Percentiles rank a stretch among this genome's conserved stretches.
Evolutionary conservation across 2,113 vertebrate genomes (phyloP).

Genomic region (Tenrec ecaudatus): DNA sequence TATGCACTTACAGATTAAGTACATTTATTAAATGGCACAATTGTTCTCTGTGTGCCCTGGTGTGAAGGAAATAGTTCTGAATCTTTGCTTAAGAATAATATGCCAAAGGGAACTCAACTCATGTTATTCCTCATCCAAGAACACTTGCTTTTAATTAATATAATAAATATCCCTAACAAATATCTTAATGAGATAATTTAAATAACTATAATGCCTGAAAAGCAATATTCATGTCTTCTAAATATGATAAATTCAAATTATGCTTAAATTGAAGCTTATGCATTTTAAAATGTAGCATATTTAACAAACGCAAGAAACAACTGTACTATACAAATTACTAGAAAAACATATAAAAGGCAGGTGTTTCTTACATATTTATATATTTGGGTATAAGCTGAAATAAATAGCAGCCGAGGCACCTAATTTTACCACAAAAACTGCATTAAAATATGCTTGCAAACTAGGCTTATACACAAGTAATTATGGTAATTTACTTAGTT

Average conservation of each 20-base stretch:
- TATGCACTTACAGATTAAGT: background rate
- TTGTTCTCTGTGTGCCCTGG: background rate
- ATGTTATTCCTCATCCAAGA: background rate
- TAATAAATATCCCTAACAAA: background rate
- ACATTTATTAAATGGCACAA: background rate
- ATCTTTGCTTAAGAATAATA: background rate
- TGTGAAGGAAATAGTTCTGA: background rate
- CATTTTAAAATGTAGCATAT: conserved; percentile 6
- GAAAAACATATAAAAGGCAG: background rate
- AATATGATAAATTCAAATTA: background rate
- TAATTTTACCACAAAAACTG: no score
- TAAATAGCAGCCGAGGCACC: no score
- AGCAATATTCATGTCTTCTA: background rate
- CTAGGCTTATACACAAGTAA: no score
- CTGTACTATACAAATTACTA: background rate
- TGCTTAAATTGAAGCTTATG: background rate
- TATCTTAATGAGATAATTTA: background rate
- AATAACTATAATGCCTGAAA: background rate
- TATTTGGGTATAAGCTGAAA: no score
- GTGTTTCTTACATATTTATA: background rate
- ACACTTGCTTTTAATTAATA: background rate
- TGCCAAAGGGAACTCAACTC: background rate
- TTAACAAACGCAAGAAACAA: background rate
- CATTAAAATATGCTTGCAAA: no score
- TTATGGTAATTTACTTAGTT: no score